Evolutionary conservation across 1,140 invertebrate genomes (phyloP).

Genomic region (Trachymyrmex septentrionalis): DNA sequence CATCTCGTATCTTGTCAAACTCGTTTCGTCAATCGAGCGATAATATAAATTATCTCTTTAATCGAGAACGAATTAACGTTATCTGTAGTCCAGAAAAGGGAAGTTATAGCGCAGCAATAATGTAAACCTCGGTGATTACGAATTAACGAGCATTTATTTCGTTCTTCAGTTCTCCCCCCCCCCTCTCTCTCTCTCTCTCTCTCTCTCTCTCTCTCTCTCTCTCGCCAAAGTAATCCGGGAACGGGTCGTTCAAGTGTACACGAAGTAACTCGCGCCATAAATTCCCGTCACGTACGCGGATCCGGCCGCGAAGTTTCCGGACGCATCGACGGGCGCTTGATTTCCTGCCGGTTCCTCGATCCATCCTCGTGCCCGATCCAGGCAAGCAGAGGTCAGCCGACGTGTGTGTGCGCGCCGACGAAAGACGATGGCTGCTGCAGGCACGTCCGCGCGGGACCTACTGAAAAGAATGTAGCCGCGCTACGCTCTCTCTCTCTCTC

Average conservation of each 20-base stretch:
- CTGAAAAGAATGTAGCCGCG: constrained; percentile 62
- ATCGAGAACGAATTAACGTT: constrained; percentile 39
- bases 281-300: constrained; percentile 59
- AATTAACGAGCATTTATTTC: constrained; percentile 60
- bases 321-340: constrained; percentile 55
- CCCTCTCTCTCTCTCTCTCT: not conserved
- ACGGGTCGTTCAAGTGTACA: constrained; percentile 44
- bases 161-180: not conserved
- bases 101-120: constrained; percentile 42
- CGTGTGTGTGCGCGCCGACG: constrained; percentile 19
- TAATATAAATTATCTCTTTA: constrained; percentile 23
- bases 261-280: constrained; percentile 55
- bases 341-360: constrained; percentile 62
- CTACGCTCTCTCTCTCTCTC: not conserved
- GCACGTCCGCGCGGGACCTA: constrained; percentile 51
- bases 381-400: constrained; percentile 50
- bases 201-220: not conserved
- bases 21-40: constrained; percentile 16
- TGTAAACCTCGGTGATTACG: constrained; percentile 46
- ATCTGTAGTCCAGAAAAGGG: constrained; percentile 13
- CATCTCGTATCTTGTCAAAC: not conserved
- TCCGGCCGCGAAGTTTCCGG: constrained; percentile 47
- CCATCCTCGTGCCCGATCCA: constrained; percentile 40
- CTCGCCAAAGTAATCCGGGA: constrained; percentile 7
- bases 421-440: constrained; percentile 39